Conservation (phyloP, 2,888 invertebrate genomes). For the Dasysyrphus tricinctus region DNA sequence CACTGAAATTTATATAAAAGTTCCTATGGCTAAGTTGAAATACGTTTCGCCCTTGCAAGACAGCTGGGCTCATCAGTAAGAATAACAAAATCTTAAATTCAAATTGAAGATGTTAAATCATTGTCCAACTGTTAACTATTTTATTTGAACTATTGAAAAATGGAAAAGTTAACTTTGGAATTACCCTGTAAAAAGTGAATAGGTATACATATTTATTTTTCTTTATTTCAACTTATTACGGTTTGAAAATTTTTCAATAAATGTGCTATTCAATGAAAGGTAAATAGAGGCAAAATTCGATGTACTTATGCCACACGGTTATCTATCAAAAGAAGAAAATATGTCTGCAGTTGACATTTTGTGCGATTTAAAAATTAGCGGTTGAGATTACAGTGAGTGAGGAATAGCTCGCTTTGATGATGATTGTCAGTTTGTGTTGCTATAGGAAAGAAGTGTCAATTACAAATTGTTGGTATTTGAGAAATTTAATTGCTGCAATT, state of each 20-base stretch:
- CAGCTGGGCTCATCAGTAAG: no score
- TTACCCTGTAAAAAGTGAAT: not conserved
- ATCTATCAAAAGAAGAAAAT: not conserved
- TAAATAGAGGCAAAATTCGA: not conserved
- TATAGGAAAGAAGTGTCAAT: slow-evolving; percentile 5
- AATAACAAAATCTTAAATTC: no score
- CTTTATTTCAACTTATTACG: not conserved
- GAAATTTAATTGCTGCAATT: not conserved
- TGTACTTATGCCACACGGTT: slow-evolving; percentile 2
- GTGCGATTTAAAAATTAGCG: slow-evolving; percentile 1
- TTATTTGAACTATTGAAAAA: no score
- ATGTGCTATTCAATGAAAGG: not conserved
- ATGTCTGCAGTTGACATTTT: not conserved
- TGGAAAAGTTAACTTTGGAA: not conserved
- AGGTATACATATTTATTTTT: not conserved
- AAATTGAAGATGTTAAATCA: no score
- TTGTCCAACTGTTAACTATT: no score
- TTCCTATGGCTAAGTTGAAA: no score
- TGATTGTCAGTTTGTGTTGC: not conserved
- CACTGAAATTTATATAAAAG: no score
- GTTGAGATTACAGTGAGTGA: not conserved
- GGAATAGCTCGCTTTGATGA: not conserved
- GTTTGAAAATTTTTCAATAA: not conserved
- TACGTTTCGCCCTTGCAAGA: no score
- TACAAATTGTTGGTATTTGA: not conserved